Conservation (phyloP, 2,888 invertebrate genomes). For the Ochropleura leucogaster region DNA sequence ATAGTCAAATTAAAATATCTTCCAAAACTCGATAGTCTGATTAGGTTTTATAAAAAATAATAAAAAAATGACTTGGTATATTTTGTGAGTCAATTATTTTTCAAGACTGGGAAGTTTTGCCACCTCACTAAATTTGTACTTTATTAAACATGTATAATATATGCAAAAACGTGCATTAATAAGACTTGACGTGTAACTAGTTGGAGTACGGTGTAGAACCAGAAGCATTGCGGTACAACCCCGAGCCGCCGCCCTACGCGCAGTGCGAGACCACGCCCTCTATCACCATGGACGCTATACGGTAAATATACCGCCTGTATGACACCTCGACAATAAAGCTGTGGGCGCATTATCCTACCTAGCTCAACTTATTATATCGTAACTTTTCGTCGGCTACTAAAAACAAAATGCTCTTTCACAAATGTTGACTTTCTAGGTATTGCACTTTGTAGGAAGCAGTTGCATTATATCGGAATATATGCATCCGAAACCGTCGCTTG, state of each 20-base stretch:
- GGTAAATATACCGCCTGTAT: conserved; percentile 75
- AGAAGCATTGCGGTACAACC: conserved; percentile 92
- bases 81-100: not conserved
- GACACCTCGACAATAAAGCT: not conserved
- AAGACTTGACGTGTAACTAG: conserved; percentile 75
- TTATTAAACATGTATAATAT: not conserved
- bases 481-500: not conserved
- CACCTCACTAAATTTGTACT: not conserved
- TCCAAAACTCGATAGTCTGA: not conserved
- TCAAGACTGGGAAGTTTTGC: not conserved
- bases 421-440: not conserved
- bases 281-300: conserved; percentile 90
- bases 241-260: conserved; percentile 90
- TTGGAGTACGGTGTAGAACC: conserved; percentile 96
- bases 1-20: not conserved
- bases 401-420: not conserved
- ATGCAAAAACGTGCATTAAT: not conserved
- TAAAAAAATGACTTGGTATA: not conserved
- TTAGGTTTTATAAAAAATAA: not conserved
- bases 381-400: not conserved
- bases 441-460: not conserved
- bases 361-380: no score
- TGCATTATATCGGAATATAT: not conserved
- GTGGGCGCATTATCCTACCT: no score
- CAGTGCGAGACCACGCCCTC: conserved; percentile 91